These are phyloP conservation scores for Lithophane ornitopus DNA, from an alignment of 2,888 invertebrate genomes.

Conservation along the genomic window DNA sequence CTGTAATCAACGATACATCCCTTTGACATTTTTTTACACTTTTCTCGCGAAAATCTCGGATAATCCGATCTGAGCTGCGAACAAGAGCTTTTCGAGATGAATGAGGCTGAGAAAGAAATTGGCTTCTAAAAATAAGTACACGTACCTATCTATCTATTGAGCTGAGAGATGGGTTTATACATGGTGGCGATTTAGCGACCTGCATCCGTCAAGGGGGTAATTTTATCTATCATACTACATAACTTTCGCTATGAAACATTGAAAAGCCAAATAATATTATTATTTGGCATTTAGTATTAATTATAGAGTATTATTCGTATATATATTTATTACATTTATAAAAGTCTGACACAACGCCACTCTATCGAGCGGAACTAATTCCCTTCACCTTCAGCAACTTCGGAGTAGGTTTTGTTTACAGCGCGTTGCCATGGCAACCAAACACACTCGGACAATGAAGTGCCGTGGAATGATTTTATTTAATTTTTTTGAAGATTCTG, in stretches of 20 bases:
- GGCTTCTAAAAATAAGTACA: conserved; percentile 39
- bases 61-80: conserved; percentile 37
- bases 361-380: conserved; percentile 56
- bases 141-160: conserved; percentile 18
- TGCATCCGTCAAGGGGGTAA: too few species aligned
- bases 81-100: conserved; percentile 40
- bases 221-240: too few species aligned
- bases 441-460: conserved; percentile 64
- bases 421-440: conserved; percentile 71
- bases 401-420: conserved; percentile 74
- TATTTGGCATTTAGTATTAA: neutral
- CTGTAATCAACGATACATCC: conserved; percentile 23
- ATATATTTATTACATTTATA: conserved; percentile 19
- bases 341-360: conserved; percentile 14
- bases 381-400: conserved; percentile 50
- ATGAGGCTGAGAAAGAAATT: conserved; percentile 34
- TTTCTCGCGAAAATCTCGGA: conserved; percentile 28
- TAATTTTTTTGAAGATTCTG: neutral
- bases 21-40: conserved; percentile 41
- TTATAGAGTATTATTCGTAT: neutral
- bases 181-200: neutral
- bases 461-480: conserved; percentile 38
- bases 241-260: too few species aligned
- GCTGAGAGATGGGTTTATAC: neutral
- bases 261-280: neutral